Conservation (phyloP, 1,140 invertebrate genomes). For the Tetramorium parvispinum region DNA sequence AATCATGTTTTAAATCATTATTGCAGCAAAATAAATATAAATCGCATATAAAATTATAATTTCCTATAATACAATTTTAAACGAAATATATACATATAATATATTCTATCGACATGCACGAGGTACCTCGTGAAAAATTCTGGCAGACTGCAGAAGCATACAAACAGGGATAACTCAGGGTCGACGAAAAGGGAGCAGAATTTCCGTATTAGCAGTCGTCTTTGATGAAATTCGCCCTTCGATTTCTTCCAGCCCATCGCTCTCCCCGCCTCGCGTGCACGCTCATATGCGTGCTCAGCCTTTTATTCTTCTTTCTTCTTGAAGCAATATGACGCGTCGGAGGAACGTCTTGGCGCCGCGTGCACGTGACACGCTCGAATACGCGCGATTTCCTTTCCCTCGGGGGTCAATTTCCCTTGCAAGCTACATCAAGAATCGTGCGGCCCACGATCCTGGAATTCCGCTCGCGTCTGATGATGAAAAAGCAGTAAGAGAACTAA, state of each 20-base stretch:
- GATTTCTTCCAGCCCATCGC: constrained; percentile 64
- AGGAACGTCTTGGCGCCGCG: constrained; percentile 43
- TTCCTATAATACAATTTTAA: not conserved
- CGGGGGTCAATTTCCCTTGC: constrained; percentile 37
- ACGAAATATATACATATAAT: not conserved
- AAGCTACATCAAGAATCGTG: constrained; percentile 43
- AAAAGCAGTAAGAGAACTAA: constrained; percentile 9
- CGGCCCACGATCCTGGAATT: constrained; percentile 25
- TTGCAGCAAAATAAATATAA: not conserved
- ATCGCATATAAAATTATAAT: not conserved
- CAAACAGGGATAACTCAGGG: constrained; percentile 24
- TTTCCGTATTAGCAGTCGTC: constrained; percentile 50
- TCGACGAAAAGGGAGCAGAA: constrained; percentile 14
- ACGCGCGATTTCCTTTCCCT: constrained; percentile 45
- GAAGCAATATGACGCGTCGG: constrained; percentile 41
- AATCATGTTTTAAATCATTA: not conserved
- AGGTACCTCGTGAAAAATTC: not conserved
- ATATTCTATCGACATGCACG: not conserved
- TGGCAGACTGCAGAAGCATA: not conserved
- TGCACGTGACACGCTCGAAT: constrained; percentile 58
- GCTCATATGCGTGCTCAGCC: constrained; percentile 14
- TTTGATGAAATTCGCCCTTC: constrained; percentile 64
- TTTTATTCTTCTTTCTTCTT: constrained; percentile 46
- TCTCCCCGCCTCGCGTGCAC: constrained; percentile 17
- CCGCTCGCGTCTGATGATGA: not conserved